Percentiles rank a stretch among this genome's conserved stretches.
These are phyloP conservation scores for Zeuzera pyrina DNA, from an alignment of 2,888 invertebrate species.

Conservation along the genomic window DNA sequence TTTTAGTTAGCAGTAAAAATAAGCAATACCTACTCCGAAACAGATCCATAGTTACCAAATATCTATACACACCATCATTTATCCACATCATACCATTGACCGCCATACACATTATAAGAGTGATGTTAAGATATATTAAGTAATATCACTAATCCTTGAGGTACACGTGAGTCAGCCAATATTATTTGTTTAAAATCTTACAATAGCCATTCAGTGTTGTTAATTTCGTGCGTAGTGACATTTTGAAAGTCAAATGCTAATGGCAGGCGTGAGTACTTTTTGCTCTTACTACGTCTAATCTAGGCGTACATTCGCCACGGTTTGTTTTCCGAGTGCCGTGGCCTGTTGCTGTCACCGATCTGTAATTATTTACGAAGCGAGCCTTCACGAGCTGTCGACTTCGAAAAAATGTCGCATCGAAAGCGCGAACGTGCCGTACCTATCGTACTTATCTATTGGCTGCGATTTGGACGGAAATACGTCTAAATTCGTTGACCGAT, in stretches of 20 bases:
- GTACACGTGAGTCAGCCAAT: too few species aligned
- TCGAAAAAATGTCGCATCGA: conserved; percentile 38
- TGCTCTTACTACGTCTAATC: conserved; percentile 54
- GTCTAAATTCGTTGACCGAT: background rate
- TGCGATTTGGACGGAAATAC: background rate
- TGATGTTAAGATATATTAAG: too few species aligned
- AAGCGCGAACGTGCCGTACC: conserved; percentile 23
- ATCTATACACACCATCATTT: too few species aligned
- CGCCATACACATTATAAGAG: too few species aligned
- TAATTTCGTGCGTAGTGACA: conserved; percentile 68
- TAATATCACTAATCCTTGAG: too few species aligned
- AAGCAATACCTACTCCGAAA: too few species aligned
- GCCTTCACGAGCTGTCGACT: conserved; percentile 33
- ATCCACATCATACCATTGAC: too few species aligned
- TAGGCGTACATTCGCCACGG: conserved; percentile 55
- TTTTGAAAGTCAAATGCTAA: conserved; percentile 60
- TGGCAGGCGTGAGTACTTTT: conserved; percentile 62
- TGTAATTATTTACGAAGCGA: conserved; percentile 60
- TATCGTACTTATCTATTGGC: conserved; percentile 17
- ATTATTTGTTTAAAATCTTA: too few species aligned
- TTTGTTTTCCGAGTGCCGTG: conserved; percentile 52
- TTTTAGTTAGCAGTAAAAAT: too few species aligned
- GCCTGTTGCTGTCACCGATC: conserved; percentile 61
- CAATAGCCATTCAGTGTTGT: too few species aligned
- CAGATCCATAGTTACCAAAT: too few species aligned